Base-by-base conservation (phyloP, 2,888 invertebrate species). In the Andricus curvator region DNA sequence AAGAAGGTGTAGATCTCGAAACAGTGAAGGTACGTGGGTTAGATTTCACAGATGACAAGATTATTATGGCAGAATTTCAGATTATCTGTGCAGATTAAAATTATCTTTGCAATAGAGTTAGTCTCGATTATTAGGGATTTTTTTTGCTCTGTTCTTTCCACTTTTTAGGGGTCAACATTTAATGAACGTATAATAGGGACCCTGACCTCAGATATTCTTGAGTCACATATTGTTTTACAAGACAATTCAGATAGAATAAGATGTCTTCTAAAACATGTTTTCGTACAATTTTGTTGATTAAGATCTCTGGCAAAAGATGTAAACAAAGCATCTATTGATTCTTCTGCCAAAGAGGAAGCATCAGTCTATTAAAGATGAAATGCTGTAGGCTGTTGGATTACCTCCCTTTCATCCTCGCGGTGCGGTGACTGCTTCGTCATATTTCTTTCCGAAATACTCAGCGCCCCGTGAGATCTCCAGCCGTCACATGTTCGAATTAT, bases 371-470 rank as follows among this genome's bases (percentile, higher is more conserved):
- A 44, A 22, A 22, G 44, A 62, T 25, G 62, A 67, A 67, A 22
- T 5, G 20, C 17, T 65, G 65, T 29, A 29, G 65, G 41, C 37
- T 67, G 67, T 41, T 44, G 44, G 22, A 22, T 37, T 67, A n/a
- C n/a, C 44, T 66, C 67, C 15, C 41, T 62, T 20, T 37, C 41
- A 13, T 13, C 15, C 11, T 44, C 37, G 33, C 41, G 44, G 41
- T 41, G 67, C 66, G 67, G 44, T 15, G 67, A 67, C 67, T 67
- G 67, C 67, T 67, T 67, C 67, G 67, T 67, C 67, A 67, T 67
- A 67, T 67, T 67, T 67, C 67, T 67, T 67, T 41, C 41, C 44
- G 20, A 67, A 67, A 44, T 67, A 44, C 67, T 41, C 67, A 44
- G 41, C 67, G 44, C 67, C 22, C 67, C 41, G 37, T 67, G 41